Evolutionary conservation across 2,113 vertebrate species (phyloP).

Genomic region (Genyomyrus donnyi): DNA sequence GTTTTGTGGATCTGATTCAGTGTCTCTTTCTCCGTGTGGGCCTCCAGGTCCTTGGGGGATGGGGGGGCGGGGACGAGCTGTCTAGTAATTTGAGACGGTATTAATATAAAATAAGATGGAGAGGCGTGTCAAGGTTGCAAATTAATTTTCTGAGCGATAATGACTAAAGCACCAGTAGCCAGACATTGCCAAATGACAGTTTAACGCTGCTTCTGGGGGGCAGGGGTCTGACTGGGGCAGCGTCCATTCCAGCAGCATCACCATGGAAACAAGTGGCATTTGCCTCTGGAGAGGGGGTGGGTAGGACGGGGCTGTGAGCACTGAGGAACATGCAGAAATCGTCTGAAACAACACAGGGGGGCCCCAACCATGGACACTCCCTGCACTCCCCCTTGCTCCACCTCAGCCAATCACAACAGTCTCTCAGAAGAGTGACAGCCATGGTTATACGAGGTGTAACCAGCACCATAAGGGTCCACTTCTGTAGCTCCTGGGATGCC

Average conservation of each 20-base stretch:
- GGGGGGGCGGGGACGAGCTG: conserved; percentile 30
- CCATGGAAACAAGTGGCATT: conserved; percentile 56
- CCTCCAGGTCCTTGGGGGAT: conserved; percentile 16
- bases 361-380: neutral
- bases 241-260: conserved; percentile 41
- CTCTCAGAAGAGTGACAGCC: neutral
- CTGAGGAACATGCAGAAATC: neutral
- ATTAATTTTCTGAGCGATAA: conserved; percentile 46
- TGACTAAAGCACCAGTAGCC: conserved; percentile 25
- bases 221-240: neutral
- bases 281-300: neutral
- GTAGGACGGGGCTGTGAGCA: neutral
- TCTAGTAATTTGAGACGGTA: conserved; percentile 47
- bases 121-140: conserved; percentile 32
- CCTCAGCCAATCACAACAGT: neutral
- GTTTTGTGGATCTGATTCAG: conserved; percentile 26
- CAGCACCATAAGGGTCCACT: neutral
- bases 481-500: neutral
- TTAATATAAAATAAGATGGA: conserved; percentile 51
- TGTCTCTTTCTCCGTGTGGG: conserved; percentile 26
- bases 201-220: conserved; percentile 24
- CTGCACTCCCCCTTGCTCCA: neutral
- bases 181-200: conserved; percentile 21
- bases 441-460: neutral
- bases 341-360: neutral